phyloP scores from a whole-genome alignment of 92 coral and sea anemone species.

The Plumapathes pennacea region DNA sequence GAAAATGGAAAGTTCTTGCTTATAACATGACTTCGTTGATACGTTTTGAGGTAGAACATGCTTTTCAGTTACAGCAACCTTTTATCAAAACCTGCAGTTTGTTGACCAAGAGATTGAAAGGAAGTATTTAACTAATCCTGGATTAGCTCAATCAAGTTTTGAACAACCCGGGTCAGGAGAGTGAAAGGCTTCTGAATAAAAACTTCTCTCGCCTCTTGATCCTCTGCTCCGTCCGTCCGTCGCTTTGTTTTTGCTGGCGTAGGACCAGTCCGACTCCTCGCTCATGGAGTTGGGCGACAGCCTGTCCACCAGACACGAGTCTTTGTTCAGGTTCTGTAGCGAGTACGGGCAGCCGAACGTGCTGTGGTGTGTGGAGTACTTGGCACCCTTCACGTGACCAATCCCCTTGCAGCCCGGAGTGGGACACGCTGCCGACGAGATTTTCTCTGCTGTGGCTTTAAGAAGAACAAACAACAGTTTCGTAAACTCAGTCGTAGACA shows the following conservation, averaged over 20 bases:
- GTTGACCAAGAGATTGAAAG: too few species aligned
- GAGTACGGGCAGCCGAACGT: slow-evolving; percentile 99
- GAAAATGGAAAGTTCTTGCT: too few species aligned
- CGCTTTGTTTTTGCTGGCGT: slow-evolving; percentile 83
- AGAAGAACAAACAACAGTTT: neutral
- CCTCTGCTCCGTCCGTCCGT: too few species aligned
- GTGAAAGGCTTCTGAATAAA: too few species aligned
- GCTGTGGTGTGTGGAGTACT: slow-evolving; percentile 98
- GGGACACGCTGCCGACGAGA: slow-evolving; percentile 95
- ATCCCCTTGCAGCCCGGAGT: slow-evolving; percentile 99
- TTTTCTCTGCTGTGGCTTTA: slow-evolving; percentile 85
- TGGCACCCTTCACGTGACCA: slow-evolving; percentile 99
- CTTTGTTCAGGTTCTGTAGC: slow-evolving; percentile 94
- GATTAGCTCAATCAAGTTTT: too few species aligned
- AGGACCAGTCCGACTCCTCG: slow-evolving; percentile 98
- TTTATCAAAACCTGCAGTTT: too few species aligned
- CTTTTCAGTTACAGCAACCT: too few species aligned
- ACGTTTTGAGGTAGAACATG: too few species aligned
- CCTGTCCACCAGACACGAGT: slow-evolving; percentile 96
- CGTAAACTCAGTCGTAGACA: neutral
- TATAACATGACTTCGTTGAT: too few species aligned
- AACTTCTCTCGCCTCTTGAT: too few species aligned
- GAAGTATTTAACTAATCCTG: too few species aligned
- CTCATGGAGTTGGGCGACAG: slow-evolving; percentile 98
- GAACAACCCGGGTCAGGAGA: too few species aligned